Base-by-base conservation (phyloP, 1,140 invertebrate species). In the Cylas formicarius region DNA sequence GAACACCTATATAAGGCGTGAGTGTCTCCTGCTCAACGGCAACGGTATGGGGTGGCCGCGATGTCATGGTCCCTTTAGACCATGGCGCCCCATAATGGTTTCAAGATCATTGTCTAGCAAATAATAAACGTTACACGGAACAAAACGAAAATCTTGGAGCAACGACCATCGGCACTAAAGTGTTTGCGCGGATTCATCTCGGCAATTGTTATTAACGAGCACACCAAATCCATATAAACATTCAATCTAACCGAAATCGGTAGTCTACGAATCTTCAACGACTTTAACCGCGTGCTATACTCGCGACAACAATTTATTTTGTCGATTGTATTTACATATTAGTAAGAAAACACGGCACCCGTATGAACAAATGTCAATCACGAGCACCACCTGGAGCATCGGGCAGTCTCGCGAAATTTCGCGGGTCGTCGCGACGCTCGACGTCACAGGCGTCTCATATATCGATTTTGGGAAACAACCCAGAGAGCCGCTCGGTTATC, bases 401-500 rank as follows among this genome's bases (percentile, higher is more conserved):
- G 63, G 48, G 16, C 17, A 32, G 26, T 47, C 42, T 62, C 63
- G 61, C 45, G 38, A 40, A 40, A 36, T 50, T 54, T 54, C 61
- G 60, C 41, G 28, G 32, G 48, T 45, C 50, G 57, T 52, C 53
- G 58, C 53, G 56, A 53, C 58, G 51, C 28, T 56, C 62, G 60
- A 63, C 63, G 63, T 65, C 59, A 65, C 41, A 55, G 60, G 61
- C 63, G 63, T 61, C 58, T 52, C 50, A 55, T n/a, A 56, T 63
- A 65, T 65, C 63, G 63, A 65, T 65, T 58, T 49, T 40, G 45
- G 38, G 50, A 34, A 51, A 52, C 55, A 37, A 52, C 45, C 57
- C 52, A 50, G 49, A 53, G 48, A 44, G 40, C 38, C 39, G 48
- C 55, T 61, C 55, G 28, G 34, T 48, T 37, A 39, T 41, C 37